These are phyloP conservation scores for Muscicapa comitata DNA, from an alignment of 2,797 vertebrate species.

Conservation along the genomic window DNA sequence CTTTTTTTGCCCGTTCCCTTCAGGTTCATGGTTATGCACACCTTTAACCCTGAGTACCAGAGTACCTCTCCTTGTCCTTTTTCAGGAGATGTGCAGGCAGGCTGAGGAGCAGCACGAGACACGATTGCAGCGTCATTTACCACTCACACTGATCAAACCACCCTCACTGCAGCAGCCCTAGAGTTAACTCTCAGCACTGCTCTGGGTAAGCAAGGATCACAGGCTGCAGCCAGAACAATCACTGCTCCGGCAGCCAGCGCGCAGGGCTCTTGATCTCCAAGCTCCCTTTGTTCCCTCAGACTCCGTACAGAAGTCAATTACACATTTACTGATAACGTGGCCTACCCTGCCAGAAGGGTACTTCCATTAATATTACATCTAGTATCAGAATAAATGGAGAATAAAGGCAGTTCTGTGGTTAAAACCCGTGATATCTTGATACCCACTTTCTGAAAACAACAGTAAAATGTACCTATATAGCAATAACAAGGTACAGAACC, in stretches of 20 bases:
- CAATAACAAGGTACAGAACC: neutral
- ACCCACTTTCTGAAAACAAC: neutral
- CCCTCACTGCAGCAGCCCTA: neutral
- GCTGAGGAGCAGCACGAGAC: neutral
- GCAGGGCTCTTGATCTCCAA: neutral
- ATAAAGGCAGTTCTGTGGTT: neutral
- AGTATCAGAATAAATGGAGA: neutral
- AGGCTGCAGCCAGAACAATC: neutral
- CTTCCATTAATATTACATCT: slow-evolving; percentile 3
- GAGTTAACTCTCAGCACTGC: neutral
- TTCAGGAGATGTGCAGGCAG: neutral
- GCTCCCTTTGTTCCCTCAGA: slow-evolving; percentile 2
- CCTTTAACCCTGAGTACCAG: fast-evolving
- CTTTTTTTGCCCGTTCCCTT: neutral
- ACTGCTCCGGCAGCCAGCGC: neutral
- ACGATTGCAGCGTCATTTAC: neutral
- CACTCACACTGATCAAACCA: neutral
- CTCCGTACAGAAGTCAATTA: neutral
- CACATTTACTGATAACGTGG: neutral
- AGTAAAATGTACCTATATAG: neutral
- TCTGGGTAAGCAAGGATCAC: neutral
- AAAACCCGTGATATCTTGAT: neutral
- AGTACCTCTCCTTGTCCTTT: neutral
- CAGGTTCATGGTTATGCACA: neutral
- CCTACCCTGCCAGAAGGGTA: neutral